Evolutionary conservation across 2,113 vertebrate genomes (phyloP).

Genomic region (Progne subis): DNA sequence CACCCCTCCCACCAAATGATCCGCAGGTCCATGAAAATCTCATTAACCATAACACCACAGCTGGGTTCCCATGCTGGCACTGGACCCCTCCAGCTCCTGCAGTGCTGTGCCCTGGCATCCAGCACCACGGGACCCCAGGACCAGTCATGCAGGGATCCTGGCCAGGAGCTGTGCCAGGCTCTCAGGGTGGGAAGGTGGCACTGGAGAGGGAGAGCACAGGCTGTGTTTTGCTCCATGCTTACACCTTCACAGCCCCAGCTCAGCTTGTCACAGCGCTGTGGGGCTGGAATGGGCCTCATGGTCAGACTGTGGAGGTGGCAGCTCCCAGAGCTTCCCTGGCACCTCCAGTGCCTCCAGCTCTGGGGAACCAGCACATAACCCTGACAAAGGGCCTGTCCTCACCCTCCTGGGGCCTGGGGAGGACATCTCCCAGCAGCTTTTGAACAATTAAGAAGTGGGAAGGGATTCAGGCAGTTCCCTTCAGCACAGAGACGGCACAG

Average conservation of each 20-base stretch:
- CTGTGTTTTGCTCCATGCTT: fast-evolving
- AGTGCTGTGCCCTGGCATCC: not conserved
- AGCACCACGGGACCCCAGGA: not conserved
- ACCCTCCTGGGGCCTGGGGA: not conserved
- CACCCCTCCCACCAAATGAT: not conserved
- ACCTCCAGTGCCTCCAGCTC: fast-evolving
- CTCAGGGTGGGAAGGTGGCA: not conserved
- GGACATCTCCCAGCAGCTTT: not conserved
- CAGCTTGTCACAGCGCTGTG: not conserved
- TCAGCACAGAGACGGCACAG: not conserved
- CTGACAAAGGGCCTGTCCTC: not conserved
- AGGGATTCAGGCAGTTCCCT: not conserved
- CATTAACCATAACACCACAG: constrained; percentile 53
- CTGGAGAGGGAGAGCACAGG: not conserved
- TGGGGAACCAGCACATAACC: fast-evolving
- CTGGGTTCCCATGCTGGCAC: not conserved
- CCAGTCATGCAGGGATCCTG: too few relatives aligned
- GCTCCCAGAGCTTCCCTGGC: not conserved
- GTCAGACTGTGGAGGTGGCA: not conserved
- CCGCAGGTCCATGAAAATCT: constrained; percentile 45
- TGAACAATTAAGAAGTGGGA: not conserved
- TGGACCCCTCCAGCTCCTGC: not conserved
- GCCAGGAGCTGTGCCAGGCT: not conserved
- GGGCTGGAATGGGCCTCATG: fast-evolving
- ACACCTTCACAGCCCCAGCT: not conserved